Conservation (phyloP, 2,797 vertebrate genomes). For the Crotalus adamanteus region DNA sequence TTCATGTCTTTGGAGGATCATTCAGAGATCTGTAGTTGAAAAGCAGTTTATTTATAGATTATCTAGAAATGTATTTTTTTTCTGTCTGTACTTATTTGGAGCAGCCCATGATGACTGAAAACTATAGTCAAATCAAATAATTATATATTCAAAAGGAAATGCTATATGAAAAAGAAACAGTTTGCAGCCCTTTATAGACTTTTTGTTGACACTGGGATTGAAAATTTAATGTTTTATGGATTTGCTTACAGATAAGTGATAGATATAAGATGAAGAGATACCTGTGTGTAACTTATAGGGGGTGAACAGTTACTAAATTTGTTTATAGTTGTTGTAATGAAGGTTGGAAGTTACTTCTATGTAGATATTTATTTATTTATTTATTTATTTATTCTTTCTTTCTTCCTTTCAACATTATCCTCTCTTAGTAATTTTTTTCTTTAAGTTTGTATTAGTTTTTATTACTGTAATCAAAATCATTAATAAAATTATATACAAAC, state of each 20-base stretch:
- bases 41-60: not conserved
- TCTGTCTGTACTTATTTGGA: not conserved
- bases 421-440: not conserved
- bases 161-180: not conserved
- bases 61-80: not conserved
- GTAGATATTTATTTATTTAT: not conserved
- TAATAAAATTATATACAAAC: not conserved
- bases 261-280: not conserved
- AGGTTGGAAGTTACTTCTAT: not conserved
- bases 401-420: not conserved
- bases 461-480: not conserved
- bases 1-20: not conserved
- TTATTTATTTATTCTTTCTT: not conserved
- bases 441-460: not conserved
- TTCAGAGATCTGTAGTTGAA: slow-evolving; percentile 41
- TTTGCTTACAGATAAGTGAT: not conserved
- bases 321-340: not conserved
- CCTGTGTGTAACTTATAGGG: not conserved
- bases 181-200: not conserved
- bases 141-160: not conserved
- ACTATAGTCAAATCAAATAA: not conserved
- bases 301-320: not conserved
- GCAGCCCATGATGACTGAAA: not conserved
- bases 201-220: not conserved
- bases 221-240: not conserved